Evolutionary conservation across 92 coral and sea anemone species (phyloP).

Genomic region (Virgularia gustaviana): DNA sequence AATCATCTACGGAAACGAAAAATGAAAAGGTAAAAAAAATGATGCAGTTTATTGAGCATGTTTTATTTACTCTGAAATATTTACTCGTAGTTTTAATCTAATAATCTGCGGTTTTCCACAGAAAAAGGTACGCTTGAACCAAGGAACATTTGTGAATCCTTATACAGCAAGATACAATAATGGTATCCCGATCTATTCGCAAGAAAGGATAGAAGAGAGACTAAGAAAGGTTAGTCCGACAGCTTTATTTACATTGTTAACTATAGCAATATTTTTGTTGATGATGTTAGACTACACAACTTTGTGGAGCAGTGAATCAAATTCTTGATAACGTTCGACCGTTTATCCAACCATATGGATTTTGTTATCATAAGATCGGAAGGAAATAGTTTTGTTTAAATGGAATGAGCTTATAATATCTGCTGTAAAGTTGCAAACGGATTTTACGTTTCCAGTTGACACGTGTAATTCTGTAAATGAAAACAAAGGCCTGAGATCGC

Average conservation of each 20-base stretch:
- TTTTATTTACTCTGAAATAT: background rate
- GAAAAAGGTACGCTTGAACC: conserved; percentile 72
- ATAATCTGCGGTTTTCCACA: conserved; percentile 13
- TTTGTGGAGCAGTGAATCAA: too few species aligned
- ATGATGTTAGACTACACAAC: too few species aligned
- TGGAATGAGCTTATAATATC: too few species aligned
- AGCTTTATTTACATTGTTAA: background rate
- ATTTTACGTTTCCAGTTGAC: too few species aligned
- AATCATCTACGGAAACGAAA: background rate
- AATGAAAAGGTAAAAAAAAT: background rate
- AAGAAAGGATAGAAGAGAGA: conserved; percentile 78
- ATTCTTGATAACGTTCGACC: too few species aligned
- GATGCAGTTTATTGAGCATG: background rate
- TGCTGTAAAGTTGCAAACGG: too few species aligned
- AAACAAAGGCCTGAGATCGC: too few species aligned
- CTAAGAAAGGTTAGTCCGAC: conserved; percentile 59
- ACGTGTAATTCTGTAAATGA: too few species aligned
- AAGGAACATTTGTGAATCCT: conserved; percentile 79
- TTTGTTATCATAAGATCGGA: too few species aligned
- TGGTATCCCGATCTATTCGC: conserved; percentile 87
- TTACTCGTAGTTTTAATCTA: background rate
- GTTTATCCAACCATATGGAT: too few species aligned
- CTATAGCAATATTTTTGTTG: background rate
- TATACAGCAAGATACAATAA: conserved; percentile 78
- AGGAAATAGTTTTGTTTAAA: too few species aligned